Evolutionary conservation across 2,888 invertebrate species (phyloP).

Genomic region (Philonicus albiceps): DNA sequence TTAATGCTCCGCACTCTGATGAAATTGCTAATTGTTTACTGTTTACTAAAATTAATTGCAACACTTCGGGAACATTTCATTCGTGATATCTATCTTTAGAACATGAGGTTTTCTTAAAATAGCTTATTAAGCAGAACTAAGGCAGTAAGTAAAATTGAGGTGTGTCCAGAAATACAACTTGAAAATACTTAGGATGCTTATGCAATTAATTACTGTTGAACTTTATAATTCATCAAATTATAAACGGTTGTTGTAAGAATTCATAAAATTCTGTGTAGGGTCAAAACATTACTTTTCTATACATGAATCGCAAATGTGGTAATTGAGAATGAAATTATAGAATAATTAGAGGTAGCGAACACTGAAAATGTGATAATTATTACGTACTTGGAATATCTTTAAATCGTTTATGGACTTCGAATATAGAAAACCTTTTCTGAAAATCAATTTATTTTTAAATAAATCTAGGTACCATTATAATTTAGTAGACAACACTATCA

Average conservation of each 20-base stretch:
- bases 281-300: background rate
- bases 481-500: no score
- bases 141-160: background rate
- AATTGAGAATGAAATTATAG: background rate
- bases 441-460: no score
- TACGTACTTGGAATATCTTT: background rate
- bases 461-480: no score
- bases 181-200: background rate
- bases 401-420: background rate
- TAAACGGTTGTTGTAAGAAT: no score
- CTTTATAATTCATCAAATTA: background rate
- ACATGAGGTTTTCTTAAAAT: background rate
- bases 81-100: background rate
- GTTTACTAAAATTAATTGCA: background rate
- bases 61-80: background rate
- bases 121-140: background rate
- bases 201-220: background rate
- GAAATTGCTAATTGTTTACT: background rate
- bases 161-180: background rate
- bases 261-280: no score
- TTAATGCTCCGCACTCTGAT: background rate
- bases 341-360: background rate
- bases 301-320: no score
- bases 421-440: no score
- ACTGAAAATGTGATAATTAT: background rate